Evolutionary conservation across 1,140 invertebrate species (phyloP), one percentile per base, ranked within the genome.

Genomic region (Triops longicaudatus): DNA sequence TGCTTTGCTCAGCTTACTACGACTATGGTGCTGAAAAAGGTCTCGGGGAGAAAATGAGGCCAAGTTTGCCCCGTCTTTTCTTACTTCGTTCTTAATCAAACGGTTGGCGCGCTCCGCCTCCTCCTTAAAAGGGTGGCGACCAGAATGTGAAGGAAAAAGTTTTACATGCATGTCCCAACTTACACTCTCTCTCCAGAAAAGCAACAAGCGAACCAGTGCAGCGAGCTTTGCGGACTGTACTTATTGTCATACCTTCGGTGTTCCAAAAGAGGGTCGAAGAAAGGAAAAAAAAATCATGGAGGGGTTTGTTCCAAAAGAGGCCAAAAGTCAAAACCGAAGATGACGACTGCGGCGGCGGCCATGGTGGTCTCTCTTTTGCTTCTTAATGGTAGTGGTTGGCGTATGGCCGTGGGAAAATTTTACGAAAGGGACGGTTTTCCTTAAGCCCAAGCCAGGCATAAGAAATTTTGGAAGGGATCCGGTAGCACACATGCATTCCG

Each of bases 11-110:
- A 37, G 31, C 31, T 37, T 2, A 37, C 31, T 37, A 37, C 31
- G 2, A 37, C 31, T 37, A 37, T 37, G 31, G 31, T 37, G 31
- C 22, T 63, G 50, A 14, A n/a, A 17, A n/a, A 63, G 50, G 50
- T 63, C 50, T 63, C 50, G 50, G 50, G 50, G 50, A 63, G 50
- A 63, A 63, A 63, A 22, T 63, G 50, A 63, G 50, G 50, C 50
- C 50, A 63, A 22, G 50, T 63, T 63, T 63, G 50, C 50, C 50
- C 50, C 50, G 31, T 5, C 50, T 9, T 63, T 22, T 63, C 22
- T 63, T 63, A 14, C 14, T 63, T 63, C 50, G 50, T 63, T 22
- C 50, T 63, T 63, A 63, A 63, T 63, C n/a, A 63, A 63, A 63
- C n/a, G 50, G 31, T 37, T 37, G 31, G 31, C 31, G 31, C 31